Percentiles rank a stretch among this genome's conserved stretches.
phyloP scores from a whole-genome alignment of 1,140 invertebrate genomes.

The Achroia grisella region DNA sequence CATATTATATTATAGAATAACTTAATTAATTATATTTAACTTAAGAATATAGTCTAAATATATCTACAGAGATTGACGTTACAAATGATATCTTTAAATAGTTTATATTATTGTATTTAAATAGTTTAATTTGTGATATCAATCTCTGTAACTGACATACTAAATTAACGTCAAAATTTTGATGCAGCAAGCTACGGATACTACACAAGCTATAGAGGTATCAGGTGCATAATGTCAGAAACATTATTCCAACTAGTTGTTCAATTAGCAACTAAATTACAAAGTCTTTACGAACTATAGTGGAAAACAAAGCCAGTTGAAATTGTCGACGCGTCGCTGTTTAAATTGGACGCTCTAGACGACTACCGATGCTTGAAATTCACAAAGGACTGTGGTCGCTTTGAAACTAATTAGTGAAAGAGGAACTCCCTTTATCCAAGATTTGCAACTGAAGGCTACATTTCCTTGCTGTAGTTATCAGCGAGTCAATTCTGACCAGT shows the following conservation, averaged over 20 bases:
- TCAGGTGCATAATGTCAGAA: conserved; percentile 16
- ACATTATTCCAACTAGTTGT: conserved; percentile 24
- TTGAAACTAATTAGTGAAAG: conserved; percentile 63
- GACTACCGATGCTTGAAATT: conserved; percentile 61
- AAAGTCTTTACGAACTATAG: conserved; percentile 48
- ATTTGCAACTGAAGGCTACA: conserved; percentile 39
- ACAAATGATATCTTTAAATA: too few species aligned
- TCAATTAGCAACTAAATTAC: conserved; percentile 53
- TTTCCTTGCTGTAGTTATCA: conserved; percentile 25
- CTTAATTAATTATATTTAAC: too few species aligned
- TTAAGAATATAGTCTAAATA: too few species aligned
- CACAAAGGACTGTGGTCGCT: conserved; percentile 63
- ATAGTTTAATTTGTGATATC: conserved; percentile 6
- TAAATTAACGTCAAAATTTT: conserved; percentile 38
- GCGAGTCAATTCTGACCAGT: background rate
- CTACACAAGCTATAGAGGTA: conserved; percentile 50
- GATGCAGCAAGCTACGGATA: conserved; percentile 72
- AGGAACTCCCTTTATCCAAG: conserved; percentile 31
- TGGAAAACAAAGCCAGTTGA: conserved; percentile 42
- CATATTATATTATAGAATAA: too few species aligned
- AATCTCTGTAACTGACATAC: conserved; percentile 11
- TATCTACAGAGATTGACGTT: too few species aligned
- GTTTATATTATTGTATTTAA: too few species aligned
- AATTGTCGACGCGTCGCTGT: conserved; percentile 50
- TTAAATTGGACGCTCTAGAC: conserved; percentile 40